Percentiles rank a stretch among this genome's conserved stretches.
phyloP scores from a whole-genome alignment of 30 jellyfish, hydroid and myxozoan species.

The Aurelia coerulea region DNA sequence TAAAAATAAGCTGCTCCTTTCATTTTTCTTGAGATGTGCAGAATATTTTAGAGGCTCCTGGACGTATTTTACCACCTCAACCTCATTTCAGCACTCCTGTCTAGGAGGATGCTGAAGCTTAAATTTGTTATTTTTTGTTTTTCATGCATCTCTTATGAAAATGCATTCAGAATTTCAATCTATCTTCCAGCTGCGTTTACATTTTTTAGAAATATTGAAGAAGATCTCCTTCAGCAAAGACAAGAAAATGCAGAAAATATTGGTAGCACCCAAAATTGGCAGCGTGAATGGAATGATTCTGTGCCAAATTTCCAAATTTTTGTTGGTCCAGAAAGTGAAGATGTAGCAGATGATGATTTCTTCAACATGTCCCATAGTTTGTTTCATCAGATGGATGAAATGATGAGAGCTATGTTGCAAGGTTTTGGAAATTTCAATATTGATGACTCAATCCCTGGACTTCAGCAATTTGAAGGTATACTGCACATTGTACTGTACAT shows the following conservation, averaged over 20 bases:
- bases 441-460: constrained; percentile 5
- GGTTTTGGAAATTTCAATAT: constrained; percentile 23
- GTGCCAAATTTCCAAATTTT: background rate
- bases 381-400: constrained; percentile 31
- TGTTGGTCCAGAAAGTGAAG: constrained; percentile 17
- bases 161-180: no score
- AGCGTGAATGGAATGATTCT: constrained; percentile 8
- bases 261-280: background rate
- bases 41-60: no score
- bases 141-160: no score
- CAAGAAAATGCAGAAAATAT: background rate
- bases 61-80: no score
- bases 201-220: constrained; percentile 43
- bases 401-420: constrained; percentile 32
- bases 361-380: constrained; percentile 16
- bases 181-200: no score
- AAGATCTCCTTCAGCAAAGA: constrained; percentile 21
- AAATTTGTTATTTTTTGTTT: no score
- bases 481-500: no score
- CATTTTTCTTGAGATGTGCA: no score
- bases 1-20: no score
- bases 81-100: no score
- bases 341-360: background rate
- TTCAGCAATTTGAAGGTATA: constrained; percentile 11
- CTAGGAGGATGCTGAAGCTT: no score